A percentile compares a stretch with the other conserved stretches of the same genome.
phyloP scores from a whole-genome alignment of 2,888 invertebrate genomes.

The Apoda limacodes region DNA sequence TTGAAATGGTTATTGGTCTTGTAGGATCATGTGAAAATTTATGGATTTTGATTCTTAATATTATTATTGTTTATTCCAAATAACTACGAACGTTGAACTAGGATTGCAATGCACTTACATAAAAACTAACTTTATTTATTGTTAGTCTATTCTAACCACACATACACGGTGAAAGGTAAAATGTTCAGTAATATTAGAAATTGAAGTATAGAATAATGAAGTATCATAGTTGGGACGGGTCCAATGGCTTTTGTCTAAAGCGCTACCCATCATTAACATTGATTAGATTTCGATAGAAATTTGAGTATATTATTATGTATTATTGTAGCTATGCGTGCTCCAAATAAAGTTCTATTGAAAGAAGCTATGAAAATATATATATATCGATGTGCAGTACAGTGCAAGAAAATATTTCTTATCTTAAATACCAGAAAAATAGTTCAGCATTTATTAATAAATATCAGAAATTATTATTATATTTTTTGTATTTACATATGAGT shows the following conservation, averaged over 20 bases:
- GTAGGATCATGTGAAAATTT: conserved; percentile 31
- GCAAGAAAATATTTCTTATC: conserved; percentile 52
- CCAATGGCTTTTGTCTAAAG: conserved; percentile 25
- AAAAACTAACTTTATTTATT: conserved; percentile 46
- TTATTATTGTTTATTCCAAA: conserved; percentile 61
- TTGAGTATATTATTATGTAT: conserved; percentile 15
- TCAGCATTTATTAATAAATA: conserved; percentile 51
- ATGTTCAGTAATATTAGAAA: conserved; percentile 38
- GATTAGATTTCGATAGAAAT: conserved; percentile 7
- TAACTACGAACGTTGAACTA: conserved; percentile 62
- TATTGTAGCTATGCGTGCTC: conserved; percentile 45
- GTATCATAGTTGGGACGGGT: conserved; percentile 48
- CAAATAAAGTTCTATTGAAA: conserved; percentile 43
- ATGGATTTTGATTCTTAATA: conserved; percentile 36
- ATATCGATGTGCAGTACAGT: conserved; percentile 49
- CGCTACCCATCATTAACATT: conserved; percentile 32
- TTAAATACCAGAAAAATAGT: conserved; percentile 57
- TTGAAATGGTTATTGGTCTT: conserved; percentile 32
- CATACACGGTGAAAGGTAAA: conserved; percentile 48
- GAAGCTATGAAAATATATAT: conserved; percentile 61
- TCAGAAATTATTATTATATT: conserved; percentile 54
- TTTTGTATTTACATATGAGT: conserved; percentile 51
- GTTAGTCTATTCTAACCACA: conserved; percentile 58
- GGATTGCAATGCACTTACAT: conserved; percentile 60
- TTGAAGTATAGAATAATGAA: conserved; percentile 31